A percentile compares a stretch with the other conserved stretches of the same genome.
phyloP scores from a whole-genome alignment of 2,888 invertebrate genomes.

The Eretmocerus hayati region DNA sequence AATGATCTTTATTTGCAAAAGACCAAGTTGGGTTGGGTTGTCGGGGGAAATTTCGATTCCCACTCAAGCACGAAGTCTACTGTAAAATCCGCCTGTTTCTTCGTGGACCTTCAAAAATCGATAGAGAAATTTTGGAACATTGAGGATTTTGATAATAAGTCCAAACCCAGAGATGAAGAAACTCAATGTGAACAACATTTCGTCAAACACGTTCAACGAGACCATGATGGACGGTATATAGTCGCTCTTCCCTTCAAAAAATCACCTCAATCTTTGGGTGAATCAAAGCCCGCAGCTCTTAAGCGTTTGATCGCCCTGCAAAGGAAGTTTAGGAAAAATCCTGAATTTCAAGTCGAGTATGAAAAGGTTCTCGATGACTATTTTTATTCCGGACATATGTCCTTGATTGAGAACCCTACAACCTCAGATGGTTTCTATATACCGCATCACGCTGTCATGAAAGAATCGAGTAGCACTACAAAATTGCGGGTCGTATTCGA shows the following conservation, averaged over 20 bases:
- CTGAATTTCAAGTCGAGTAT: conserved; percentile 9
- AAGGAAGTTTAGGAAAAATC: conserved; percentile 6
- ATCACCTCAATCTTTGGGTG: conserved; percentile 4
- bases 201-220: conserved; percentile 6
- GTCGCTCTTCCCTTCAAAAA: conserved; percentile 21
- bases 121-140: conserved; percentile 24
- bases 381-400: conserved; percentile 15
- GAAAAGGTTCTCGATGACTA: conserved; percentile 14
- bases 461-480: conserved; percentile 23
- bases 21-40: conserved; percentile 20
- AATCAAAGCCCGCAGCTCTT: conserved; percentile 15
- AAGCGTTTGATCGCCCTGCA: conserved; percentile 15
- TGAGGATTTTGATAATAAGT: conserved; percentile 11
- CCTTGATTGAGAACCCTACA: not conserved
- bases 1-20: conserved; percentile 21
- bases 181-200: conserved; percentile 20
- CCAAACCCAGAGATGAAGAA: conserved; percentile 11
- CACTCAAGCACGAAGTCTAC: not conserved
- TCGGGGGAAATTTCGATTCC: conserved; percentile 1
- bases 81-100: not conserved
- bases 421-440: conserved; percentile 12
- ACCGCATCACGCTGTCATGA: conserved; percentile 25
- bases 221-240: conserved; percentile 17
- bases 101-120: not conserved
- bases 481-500: too few relatives aligned